Evolutionary conservation across 2,888 invertebrate genomes (phyloP), one percentile per base, ranked within the genome.

Genomic region (Xanthorhoe spadicearia): DNA sequence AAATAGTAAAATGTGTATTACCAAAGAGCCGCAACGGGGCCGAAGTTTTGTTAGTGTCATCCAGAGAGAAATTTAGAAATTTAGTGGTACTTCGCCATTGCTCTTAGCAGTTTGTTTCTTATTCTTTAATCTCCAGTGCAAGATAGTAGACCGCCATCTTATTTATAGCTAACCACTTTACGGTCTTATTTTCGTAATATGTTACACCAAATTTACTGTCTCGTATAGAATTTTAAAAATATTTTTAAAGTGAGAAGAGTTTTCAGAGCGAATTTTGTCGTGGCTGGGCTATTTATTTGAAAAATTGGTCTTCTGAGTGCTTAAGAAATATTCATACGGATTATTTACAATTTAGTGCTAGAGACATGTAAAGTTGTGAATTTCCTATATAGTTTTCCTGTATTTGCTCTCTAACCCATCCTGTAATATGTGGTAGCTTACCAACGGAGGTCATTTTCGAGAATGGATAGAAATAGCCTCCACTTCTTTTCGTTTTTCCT

Each of bases 41-140:
- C 68, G 73, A 85, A 88, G 84, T 88, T 88, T 85, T 83, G 86
- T 85, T 86, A 86, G 82, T 84, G 86, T 86, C 88, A 86, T 86
- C 88, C 72, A 77, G 86, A 85, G 87, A 83, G 84, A 86, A 86
- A 87, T 87, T 87, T 86, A 86, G 84, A 85, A 86, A 87, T 87
- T 86, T 87, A 86, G 83, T 84, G 76, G 76, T 77, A 78, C 84
- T 81, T 65, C 70, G 73, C 75, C 82, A 82, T 81, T 80, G 83
- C 83, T 78, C 65, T 66, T 74, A 76, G 81, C 74, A 71, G 71
- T 80, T 77, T 58, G 65, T 70, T 79, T 77, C 69, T 75, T 77
- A 76, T 75, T 76, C 74, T 74, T 72, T 74, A 72, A 74, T 73
- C 70, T 73, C 66, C 54, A 60, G 74, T 68, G 70, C 70, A 61